Conservation (phyloP, 2,113 vertebrate species). For the Notarius quadriscutis region DNA sequence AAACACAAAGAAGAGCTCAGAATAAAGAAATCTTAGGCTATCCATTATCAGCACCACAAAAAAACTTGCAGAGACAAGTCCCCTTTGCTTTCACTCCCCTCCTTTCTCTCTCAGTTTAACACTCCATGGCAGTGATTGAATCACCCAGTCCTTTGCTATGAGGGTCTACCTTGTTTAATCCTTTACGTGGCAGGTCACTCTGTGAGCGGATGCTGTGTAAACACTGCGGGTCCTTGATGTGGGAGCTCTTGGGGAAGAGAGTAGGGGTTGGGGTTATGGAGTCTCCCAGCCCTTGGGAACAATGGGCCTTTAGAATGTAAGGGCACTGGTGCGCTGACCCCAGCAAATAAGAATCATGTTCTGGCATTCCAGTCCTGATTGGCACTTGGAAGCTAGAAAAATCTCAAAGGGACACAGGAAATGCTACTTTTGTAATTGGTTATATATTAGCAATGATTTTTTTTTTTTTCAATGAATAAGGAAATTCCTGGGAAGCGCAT, state of each 20-base stretch:
- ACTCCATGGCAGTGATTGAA: constrained; percentile 51
- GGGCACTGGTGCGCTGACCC: constrained; percentile 78
- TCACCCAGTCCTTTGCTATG: constrained; percentile 44
- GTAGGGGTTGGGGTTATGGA: constrained; percentile 55
- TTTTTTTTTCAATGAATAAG: constrained; percentile 70
- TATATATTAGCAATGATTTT: constrained; percentile 73
- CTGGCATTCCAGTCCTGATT: constrained; percentile 79
- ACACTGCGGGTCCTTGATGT: constrained; percentile 75
- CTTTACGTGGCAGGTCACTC: constrained; percentile 72
- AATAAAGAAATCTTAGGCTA: constrained; percentile 29
- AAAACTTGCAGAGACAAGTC: constrained; percentile 31
- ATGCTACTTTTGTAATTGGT: constrained; percentile 80
- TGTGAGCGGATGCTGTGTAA: constrained; percentile 76
- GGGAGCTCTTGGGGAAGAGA: constrained; percentile 65
- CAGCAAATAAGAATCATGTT: constrained; percentile 81
- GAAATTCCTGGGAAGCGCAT: constrained; percentile 71
- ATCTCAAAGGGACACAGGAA: constrained; percentile 77
- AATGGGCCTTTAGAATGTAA: constrained; percentile 78
- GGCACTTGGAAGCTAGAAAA: constrained; percentile 76
- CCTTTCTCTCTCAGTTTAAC: constrained; percentile 33
- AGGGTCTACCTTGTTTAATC: constrained; percentile 70
- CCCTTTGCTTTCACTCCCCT: constrained; percentile 32
- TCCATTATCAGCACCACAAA: constrained; percentile 40
- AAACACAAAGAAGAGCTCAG: constrained; percentile 28
- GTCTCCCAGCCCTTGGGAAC: constrained; percentile 76